These are phyloP conservation scores for Leptopilina boulardi DNA, from an alignment of 1,140 invertebrate species.

Conservation along the genomic window DNA sequence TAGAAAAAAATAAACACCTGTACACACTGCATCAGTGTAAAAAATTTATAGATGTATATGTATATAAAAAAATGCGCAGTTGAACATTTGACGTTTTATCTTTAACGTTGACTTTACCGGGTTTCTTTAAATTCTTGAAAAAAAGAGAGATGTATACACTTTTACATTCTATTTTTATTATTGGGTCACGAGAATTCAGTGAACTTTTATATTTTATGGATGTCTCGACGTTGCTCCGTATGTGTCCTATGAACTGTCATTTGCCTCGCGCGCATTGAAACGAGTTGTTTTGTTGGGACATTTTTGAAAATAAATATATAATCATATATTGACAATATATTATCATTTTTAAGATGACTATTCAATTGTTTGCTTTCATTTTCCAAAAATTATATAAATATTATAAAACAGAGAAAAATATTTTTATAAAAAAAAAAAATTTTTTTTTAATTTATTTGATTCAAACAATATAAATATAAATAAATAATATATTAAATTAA, in stretches of 20 bases:
- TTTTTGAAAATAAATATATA: background rate
- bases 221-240: background rate
- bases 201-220: constrained; percentile 18
- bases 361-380: no score
- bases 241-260: background rate
- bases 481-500: no score
- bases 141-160: background rate
- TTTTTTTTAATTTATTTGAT: no score
- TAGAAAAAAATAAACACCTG: background rate
- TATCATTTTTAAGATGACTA: no score
- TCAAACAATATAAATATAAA: no score
- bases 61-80: background rate
- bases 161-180: constrained; percentile 10
- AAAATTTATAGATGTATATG: no score
- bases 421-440: no score
- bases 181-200: constrained; percentile 1
- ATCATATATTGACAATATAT: background rate
- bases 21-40: no score
- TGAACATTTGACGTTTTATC: constrained; percentile 1
- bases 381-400: no score
- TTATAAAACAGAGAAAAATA: no score
- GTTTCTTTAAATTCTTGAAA: constrained; percentile 10
- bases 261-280: background rate
- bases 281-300: background rate
- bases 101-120: constrained; percentile 3